Percentiles rank a stretch among this genome's conserved stretches.
phyloP scores from a whole-genome alignment of 1,140 invertebrate genomes.

The Spodoptera frugiperda region DNA sequence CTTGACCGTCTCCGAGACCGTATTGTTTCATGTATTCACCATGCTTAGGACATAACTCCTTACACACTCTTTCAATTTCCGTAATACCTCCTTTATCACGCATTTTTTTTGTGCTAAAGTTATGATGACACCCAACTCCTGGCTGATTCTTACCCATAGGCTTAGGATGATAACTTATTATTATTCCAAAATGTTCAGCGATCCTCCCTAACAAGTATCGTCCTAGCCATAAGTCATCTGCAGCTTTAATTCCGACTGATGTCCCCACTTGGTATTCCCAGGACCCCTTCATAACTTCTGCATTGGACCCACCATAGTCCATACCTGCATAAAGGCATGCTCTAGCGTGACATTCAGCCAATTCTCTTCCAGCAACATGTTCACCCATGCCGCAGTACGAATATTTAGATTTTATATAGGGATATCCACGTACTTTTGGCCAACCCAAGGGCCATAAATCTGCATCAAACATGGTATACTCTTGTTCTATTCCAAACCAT shows the following conservation, averaged over 20 bases:
- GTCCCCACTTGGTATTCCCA: conserved; percentile 93
- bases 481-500: conserved; percentile 97
- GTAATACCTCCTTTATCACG: conserved; percentile 91
- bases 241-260: conserved; percentile 93
- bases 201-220: conserved; percentile 94
- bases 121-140: conserved; percentile 96
- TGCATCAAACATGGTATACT: conserved; percentile 94
- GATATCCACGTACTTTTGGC: conserved; percentile 92
- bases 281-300: conserved; percentile 97
- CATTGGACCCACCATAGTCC: conserved; percentile 95
- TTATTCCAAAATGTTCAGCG: conserved; percentile 97
- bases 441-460: conserved; percentile 94
- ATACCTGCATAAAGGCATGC: conserved; percentile 96
- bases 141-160: conserved; percentile 96
- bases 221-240: conserved; percentile 96
- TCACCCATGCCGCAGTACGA: conserved; percentile 96
- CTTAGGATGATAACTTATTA: conserved; percentile 95
- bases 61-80: conserved; percentile 91
- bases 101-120: conserved; percentile 97
- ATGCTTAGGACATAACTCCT: conserved; percentile 93
- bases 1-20: conserved; percentile 92
- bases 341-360: conserved; percentile 90
- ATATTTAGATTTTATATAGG: conserved; percentile 86
- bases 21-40: conserved; percentile 95
- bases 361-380: conserved; percentile 95